A percentile compares a stretch with the other conserved stretches of the same genome.
These are phyloP conservation scores for Hirudo medicinalis DNA, from an alignment of 1,140 invertebrate species.

Conservation along the genomic window DNA sequence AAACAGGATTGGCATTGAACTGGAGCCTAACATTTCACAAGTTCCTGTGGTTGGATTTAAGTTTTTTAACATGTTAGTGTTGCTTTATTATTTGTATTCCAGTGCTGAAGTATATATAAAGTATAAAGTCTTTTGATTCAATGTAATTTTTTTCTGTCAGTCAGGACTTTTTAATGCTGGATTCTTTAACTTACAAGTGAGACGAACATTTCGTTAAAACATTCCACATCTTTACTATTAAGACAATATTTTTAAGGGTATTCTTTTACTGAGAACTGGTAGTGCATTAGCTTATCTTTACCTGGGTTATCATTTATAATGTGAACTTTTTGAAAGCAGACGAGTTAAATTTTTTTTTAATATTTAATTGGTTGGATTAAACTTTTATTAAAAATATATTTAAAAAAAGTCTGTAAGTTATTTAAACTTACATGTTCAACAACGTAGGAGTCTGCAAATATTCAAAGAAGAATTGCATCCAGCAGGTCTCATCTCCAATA, in stretches of 20 bases:
- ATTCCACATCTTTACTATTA: not conserved
- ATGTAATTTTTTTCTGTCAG: constrained; percentile 15
- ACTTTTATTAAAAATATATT: not conserved
- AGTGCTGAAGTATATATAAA: too few relatives aligned
- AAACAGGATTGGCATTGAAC: constrained; percentile 49
- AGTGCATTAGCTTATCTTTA: not conserved
- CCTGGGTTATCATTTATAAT: not conserved
- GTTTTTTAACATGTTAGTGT: constrained; percentile 52
- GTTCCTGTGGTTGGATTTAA: constrained; percentile 50
- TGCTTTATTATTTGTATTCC: not conserved
- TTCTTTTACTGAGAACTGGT: not conserved
- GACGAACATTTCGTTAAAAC: not conserved
- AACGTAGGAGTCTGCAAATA: constrained; percentile 53
- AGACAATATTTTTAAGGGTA: not conserved
- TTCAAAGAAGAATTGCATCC: constrained; percentile 60
- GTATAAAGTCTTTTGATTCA: not conserved
- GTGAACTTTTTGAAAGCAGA: not conserved
- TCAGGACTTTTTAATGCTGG: not conserved
- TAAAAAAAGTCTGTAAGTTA: not conserved
- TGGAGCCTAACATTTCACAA: constrained; percentile 41
- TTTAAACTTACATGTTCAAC: not conserved
- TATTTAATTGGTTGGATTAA: not conserved
- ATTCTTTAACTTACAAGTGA: not conserved
- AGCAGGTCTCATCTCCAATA: constrained; percentile 53
- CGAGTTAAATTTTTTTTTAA: too few relatives aligned